Base-by-base conservation (phyloP, 1,140 invertebrate genomes). In the Leptoteleia sp. region DNA sequence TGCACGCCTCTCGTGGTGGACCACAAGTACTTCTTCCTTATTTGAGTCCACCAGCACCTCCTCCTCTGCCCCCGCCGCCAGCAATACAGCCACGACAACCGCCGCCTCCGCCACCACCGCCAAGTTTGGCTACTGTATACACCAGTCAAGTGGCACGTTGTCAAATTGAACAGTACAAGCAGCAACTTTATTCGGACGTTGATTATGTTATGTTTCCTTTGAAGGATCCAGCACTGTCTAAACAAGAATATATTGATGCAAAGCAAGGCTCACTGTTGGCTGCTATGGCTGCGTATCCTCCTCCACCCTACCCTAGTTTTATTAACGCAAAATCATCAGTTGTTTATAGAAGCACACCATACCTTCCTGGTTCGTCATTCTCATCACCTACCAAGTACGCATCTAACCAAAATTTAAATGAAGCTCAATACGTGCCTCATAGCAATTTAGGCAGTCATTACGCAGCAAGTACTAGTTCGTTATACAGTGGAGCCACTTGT, bases 261-360 rank as follows among this genome's bases (percentile, higher is more conserved):
- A n/a, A n/a, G n/a, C n/a, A n/a, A n/a, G n/a, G n/a, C n/a, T n/a
- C n/a, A n/a, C n/a, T n/a, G n/a, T n/a, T n/a, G n/a, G n/a, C n/a
- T n/a, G n/a, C n/a, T 4, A 90, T 93, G 87, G 92, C 91, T 2
- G 90, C 91, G 3, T 90, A 90, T 76, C 90, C 91, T 7, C 90
- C 91, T 0, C 91, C 91, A 1, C 90, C 91, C 3, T 92, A 92
- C 73, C 89, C 92, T 9, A 88, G 90, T 5, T 87, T 82, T 13
- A 67, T 55, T 1, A 88, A 83, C 22, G 91, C 90, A 50, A 94
- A 94, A 85, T 92, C 90, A 17, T 93, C 92, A 33, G 88, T 94
- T n/a, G 92, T 96, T 57, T 96, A 96, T 80, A 90, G 94, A 37
- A 95, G 94, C 79, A 94, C 94, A 0, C 94, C 95, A 0, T 95